A percentile compares a stretch with the other conserved stretches of the same genome.
These are phyloP conservation scores for Baryphthengus martii DNA, from an alignment of 2,113 vertebrate species.

Conservation along the genomic window DNA sequence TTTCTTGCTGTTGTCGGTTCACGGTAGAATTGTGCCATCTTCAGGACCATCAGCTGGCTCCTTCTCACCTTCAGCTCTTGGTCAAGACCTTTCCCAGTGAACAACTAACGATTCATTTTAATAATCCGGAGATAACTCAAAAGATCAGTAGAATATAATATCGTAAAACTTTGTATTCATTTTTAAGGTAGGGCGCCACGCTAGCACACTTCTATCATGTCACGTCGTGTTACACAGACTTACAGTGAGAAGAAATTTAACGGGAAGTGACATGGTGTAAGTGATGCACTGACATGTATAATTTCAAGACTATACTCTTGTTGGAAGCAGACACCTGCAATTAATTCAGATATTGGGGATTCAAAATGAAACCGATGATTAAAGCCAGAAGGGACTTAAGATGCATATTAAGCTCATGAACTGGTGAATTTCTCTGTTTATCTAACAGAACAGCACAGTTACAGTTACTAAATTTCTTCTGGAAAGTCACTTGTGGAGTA, in stretches of 20 bases:
- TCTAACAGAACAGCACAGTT: neutral
- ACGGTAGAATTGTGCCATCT: neutral
- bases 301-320: slow-evolving; percentile 61
- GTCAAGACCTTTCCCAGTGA: neutral
- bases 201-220: slow-evolving; percentile 43
- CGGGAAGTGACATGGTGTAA: slow-evolving; percentile 57
- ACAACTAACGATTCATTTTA: neutral
- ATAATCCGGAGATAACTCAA: neutral
- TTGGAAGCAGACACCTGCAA: slow-evolving; percentile 66
- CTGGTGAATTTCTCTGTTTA: neutral
- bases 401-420: slow-evolving; percentile 21
- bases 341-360: slow-evolving; percentile 66
- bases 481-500: neutral
- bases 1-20: neutral
- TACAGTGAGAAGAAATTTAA: slow-evolving; percentile 57
- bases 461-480: neutral
- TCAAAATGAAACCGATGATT: slow-evolving; percentile 60
- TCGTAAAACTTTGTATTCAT: slow-evolving; percentile 47
- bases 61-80: neutral
- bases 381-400: slow-evolving; percentile 54
- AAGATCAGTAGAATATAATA: neutral
- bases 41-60: neutral
- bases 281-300: slow-evolving; percentile 57
- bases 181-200: slow-evolving; percentile 23
- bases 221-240: slow-evolving; percentile 40